Evolutionary conservation across 2,888 invertebrate genomes (phyloP).

Genomic region (Pollenia griseotomentosa): DNA sequence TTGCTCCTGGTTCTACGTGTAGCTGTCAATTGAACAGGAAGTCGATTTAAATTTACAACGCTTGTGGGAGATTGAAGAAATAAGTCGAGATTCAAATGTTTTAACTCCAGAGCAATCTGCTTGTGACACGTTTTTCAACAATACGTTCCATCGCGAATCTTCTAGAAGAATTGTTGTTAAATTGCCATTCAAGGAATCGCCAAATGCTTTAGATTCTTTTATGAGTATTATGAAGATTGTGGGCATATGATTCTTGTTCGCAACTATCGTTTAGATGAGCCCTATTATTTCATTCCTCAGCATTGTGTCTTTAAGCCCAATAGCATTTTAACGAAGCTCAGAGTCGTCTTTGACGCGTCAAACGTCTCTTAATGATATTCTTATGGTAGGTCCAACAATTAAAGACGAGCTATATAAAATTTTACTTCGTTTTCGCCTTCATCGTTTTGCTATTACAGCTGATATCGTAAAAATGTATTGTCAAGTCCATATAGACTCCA

Average conservation of each 20-base stretch:
- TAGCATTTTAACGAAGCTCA: no score
- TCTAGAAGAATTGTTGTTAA: constrained; percentile 61
- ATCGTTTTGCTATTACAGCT: no score
- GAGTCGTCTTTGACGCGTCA: no score
- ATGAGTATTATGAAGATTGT: constrained; percentile 11
- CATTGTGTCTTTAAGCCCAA: no score
- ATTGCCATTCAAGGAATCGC: constrained; percentile 52
- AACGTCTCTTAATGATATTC: no score
- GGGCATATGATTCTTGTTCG: constrained; percentile 46
- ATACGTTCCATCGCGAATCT: constrained; percentile 33
- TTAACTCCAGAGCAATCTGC: constrained; percentile 29
- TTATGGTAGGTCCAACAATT: no score
- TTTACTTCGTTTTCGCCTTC: no score
- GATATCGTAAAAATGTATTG: no score
- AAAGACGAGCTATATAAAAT: no score
- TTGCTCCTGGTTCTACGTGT: no score
- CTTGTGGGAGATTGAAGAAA: constrained; percentile 42
- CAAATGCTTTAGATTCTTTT: constrained; percentile 25
- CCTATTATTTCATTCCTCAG: no score
- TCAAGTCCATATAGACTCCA: neutral
- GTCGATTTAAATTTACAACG: constrained; percentile 36
- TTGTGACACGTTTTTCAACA: constrained; percentile 54
- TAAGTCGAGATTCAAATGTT: neutral
- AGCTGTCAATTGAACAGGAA: constrained; percentile 29
- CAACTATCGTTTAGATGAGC: constrained; percentile 11